Conservation (phyloP, 2,113 vertebrate genomes). For the Girardinichthys multiradiatus region DNA sequence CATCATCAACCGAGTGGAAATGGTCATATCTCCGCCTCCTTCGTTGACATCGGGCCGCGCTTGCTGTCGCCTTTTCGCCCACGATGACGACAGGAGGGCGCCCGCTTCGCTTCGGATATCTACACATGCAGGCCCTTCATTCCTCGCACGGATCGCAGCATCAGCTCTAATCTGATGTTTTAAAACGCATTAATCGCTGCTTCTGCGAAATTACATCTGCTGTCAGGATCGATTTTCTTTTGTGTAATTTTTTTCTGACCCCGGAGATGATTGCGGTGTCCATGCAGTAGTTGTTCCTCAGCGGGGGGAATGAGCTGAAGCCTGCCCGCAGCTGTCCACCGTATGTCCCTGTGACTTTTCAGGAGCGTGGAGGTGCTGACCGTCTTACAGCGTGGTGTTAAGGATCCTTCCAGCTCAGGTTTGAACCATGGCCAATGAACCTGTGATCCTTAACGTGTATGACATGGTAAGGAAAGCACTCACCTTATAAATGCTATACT, state of each 20-base stretch:
- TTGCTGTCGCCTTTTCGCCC: constrained; percentile 20
- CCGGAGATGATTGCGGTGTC: constrained; percentile 27
- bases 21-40: constrained; percentile 40
- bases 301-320: constrained; percentile 34
- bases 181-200: constrained; percentile 15
- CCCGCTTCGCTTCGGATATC: constrained; percentile 24
- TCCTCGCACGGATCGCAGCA: constrained; percentile 1
- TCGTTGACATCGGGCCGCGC: constrained; percentile 24
- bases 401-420: constrained; percentile 72
- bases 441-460: constrained; percentile 94
- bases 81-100: constrained; percentile 33
- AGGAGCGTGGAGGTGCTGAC: constrained; percentile 63
- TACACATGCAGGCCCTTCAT: constrained; percentile 20
- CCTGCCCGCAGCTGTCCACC: constrained; percentile 6
- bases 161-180: constrained; percentile 6
- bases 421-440: constrained; percentile 92
- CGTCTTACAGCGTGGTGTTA: constrained; percentile 57
- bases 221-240: background rate
- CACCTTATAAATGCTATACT: too few relatives aligned
- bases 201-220: background rate
- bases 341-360: constrained; percentile 51
- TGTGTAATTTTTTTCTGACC: background rate
- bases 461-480: constrained; percentile 88
- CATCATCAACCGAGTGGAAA: constrained; percentile 43
- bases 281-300: constrained; percentile 19